phyloP scores from a whole-genome alignment of 2,113 vertebrate species.

The Saccopteryx bilineata region DNA sequence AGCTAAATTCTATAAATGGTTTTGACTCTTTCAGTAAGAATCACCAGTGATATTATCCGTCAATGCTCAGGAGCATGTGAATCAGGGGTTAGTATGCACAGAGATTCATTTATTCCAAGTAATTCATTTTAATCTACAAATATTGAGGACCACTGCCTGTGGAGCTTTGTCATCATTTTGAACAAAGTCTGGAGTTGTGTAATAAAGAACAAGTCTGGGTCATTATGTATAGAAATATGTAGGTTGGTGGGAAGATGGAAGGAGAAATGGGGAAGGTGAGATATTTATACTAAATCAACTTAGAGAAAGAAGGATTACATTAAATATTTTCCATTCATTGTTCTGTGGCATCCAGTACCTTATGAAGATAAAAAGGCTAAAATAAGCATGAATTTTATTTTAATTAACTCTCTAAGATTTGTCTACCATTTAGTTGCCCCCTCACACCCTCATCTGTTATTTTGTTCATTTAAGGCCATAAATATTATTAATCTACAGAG shows the following conservation, averaged over 20 bases:
- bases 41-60: not conserved
- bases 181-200: not conserved
- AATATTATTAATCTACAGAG: conserved; percentile 90
- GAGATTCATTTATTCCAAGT: conserved; percentile 35
- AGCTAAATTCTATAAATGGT: not conserved
- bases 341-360: not conserved
- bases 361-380: conserved; percentile 75
- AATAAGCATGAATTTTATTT: conserved; percentile 84
- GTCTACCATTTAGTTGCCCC: conserved; percentile 77
- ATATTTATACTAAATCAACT: not conserved
- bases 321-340: conserved; percentile 36
- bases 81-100: not conserved
- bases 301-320: conserved; percentile 36
- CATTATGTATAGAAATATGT: not conserved
- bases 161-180: not conserved
- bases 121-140: conserved; percentile 12
- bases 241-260: not conserved
- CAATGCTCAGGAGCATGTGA: not conserved
- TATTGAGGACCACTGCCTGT: not conserved
- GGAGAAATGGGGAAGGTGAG: not conserved
- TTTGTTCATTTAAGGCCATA: conserved; percentile 86
- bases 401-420: conserved; percentile 86
- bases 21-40: not conserved
- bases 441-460: conserved; percentile 82
- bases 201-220: not conserved